Percentiles rank a stretch among this genome's conserved stretches.
Conservation (phyloP, 2,888 invertebrate genomes). For the Steinernema carpocapsae region DNA sequence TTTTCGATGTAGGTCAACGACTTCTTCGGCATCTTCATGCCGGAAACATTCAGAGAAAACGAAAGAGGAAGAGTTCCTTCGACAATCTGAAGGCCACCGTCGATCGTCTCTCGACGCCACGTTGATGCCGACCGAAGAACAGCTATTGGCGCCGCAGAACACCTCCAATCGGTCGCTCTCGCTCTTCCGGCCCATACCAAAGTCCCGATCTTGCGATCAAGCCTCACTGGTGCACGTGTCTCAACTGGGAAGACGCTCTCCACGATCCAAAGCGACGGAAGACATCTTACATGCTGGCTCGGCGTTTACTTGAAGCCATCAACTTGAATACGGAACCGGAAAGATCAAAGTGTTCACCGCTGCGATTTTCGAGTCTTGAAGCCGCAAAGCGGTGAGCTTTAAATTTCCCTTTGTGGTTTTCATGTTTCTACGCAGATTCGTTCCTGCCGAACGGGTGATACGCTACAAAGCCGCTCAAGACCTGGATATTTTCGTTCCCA, state of each 20-base stretch:
- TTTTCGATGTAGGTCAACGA: constrained; percentile 76
- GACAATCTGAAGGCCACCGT: constrained; percentile 68
- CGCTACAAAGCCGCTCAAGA: constrained; percentile 74
- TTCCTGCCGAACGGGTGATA: constrained; percentile 74
- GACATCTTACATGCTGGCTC: constrained; percentile 69
- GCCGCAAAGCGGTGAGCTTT: constrained; percentile 77
- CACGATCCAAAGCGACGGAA: constrained; percentile 19
- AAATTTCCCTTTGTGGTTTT: not conserved
- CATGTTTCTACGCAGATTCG: too few relatives aligned
- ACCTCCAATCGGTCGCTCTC: constrained; percentile 53
- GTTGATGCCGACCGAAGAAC: constrained; percentile 71
- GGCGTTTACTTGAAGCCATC: constrained; percentile 68
- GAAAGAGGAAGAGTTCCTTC: constrained; percentile 46
- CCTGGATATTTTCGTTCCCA: constrained; percentile 83
- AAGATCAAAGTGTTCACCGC: constrained; percentile 66
- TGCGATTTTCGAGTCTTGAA: constrained; percentile 74
- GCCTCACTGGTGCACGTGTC: constrained; percentile 93
- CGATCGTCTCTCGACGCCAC: constrained; percentile 79
- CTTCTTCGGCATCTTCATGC: constrained; percentile 74
- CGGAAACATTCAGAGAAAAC: constrained; percentile 50
- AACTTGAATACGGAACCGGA: constrained; percentile 72
- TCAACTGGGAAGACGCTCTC: constrained; percentile 78
- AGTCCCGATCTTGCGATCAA: constrained; percentile 69
- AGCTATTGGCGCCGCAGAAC: not conserved
- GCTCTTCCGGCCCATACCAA: constrained; percentile 57